Evolutionary conservation across 2,797 vertebrate genomes (phyloP).

Genomic region (Megalops cyprinoides): DNA sequence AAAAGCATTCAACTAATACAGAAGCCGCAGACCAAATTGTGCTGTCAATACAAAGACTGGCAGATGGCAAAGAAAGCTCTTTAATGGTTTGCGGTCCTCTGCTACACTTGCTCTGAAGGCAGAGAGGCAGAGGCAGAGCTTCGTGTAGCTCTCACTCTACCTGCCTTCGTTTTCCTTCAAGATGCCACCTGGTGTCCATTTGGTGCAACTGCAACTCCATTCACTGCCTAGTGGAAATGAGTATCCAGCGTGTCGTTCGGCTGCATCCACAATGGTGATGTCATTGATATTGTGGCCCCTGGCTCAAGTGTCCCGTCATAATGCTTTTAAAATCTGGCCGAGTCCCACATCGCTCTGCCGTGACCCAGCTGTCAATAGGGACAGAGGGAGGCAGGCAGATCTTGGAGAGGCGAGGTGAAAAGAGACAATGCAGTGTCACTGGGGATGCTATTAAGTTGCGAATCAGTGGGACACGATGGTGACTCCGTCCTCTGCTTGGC

Average conservation of each 20-base stretch:
- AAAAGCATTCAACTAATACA: not conserved
- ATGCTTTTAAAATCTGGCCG: not conserved
- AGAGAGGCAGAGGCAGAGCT: not conserved
- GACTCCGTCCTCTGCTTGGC: not conserved
- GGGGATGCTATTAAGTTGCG: not conserved
- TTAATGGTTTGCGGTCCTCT: not conserved
- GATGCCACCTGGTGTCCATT: not conserved
- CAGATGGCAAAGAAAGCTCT: not conserved
- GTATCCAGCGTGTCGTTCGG: not conserved
- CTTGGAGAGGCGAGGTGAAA: not conserved
- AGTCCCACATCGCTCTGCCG: not conserved
- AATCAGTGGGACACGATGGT: not conserved
- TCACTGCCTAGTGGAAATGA: not conserved
- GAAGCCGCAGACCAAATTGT: not conserved
- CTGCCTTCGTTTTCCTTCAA: not conserved
- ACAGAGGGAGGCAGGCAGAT: not conserved
- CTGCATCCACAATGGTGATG: not conserved
- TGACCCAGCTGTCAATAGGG: not conserved
- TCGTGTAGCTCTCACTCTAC: not conserved
- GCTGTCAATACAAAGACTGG: constrained; percentile 18
- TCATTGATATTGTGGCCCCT: not conserved
- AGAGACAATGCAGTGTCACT: not conserved
- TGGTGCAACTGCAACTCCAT: not conserved
- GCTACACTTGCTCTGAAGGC: not conserved
- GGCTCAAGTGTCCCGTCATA: not conserved